Conservation (phyloP, 2,113 vertebrate species). For the Ctenomys sociabilis region DNA sequence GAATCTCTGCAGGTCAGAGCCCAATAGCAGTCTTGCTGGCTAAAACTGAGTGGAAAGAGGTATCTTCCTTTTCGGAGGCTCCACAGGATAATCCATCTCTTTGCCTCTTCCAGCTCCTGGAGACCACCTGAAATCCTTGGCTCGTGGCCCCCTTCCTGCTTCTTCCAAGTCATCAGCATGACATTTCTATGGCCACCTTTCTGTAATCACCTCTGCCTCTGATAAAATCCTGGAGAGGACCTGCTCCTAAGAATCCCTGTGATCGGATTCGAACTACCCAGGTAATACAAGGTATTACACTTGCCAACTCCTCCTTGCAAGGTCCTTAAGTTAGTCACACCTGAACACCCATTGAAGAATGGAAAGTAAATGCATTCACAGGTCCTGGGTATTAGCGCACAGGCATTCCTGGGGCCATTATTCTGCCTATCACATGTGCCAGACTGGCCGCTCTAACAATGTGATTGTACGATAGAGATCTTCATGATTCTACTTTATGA, state of each 20-base stretch:
- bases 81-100: background rate
- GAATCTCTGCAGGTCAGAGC: background rate
- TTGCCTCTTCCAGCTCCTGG: background rate
- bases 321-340: background rate
- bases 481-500: background rate
- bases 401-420: background rate
- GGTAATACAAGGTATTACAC: background rate
- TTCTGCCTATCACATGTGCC: background rate
- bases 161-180: background rate
- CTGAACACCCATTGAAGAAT: background rate
- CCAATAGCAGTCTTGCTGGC: background rate
- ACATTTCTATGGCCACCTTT: background rate
- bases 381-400: background rate
- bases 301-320: background rate
- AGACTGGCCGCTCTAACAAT: background rate
- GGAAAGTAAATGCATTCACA: background rate
- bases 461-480: too few relatives aligned
- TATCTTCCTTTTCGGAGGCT: background rate
- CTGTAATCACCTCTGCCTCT: background rate
- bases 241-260: background rate
- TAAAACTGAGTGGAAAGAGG: background rate
- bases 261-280: background rate
- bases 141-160: background rate
- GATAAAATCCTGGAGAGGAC: background rate
- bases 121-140: background rate